A percentile compares a stretch with the other conserved stretches of the same genome.
phyloP scores from a whole-genome alignment of 2,888 invertebrate species.

The Hecatera dysodea region DNA sequence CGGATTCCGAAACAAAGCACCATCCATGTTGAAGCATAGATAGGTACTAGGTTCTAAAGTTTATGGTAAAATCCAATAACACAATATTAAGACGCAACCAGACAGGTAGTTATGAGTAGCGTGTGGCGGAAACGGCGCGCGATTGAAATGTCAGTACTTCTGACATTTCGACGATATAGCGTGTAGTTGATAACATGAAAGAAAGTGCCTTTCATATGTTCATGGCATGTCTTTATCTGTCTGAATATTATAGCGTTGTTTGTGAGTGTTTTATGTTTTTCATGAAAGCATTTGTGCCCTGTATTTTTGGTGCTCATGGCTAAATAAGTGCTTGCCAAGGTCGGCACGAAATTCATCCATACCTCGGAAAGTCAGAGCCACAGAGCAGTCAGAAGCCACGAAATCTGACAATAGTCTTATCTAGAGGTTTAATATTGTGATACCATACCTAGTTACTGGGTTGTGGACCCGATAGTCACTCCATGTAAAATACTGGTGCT shows the following conservation, averaged over 20 bases:
- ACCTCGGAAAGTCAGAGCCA: too few species aligned
- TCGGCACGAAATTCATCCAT: too few species aligned
- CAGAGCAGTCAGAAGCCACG: too few species aligned
- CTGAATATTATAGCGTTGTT: slow-evolving; percentile 18
- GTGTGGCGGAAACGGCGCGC: slow-evolving; percentile 42
- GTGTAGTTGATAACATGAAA: slow-evolving; percentile 42
- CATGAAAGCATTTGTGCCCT: neutral
- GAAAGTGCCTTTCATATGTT: slow-evolving; percentile 47
- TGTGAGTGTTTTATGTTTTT: slow-evolving; percentile 14
- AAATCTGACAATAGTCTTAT: too few species aligned
- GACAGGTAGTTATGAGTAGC: slow-evolving; percentile 33
- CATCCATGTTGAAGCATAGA: neutral
- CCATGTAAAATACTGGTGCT: too few species aligned
- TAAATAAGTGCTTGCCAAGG: too few species aligned
- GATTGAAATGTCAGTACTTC: slow-evolving; percentile 61
- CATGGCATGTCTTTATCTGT: slow-evolving; percentile 29
- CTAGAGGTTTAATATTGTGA: too few species aligned
- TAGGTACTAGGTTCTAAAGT: neutral
- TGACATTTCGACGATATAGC: slow-evolving; percentile 59
- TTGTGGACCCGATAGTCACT: too few species aligned
- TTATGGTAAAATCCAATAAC: slow-evolving; percentile 15
- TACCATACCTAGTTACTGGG: too few species aligned
- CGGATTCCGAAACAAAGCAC: slow-evolving; percentile 11
- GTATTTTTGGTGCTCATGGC: neutral
- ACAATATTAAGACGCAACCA: slow-evolving; percentile 32